These are phyloP conservation scores for Thalpophila matura DNA, from an alignment of 2,888 invertebrate genomes.

Conservation along the genomic window DNA sequence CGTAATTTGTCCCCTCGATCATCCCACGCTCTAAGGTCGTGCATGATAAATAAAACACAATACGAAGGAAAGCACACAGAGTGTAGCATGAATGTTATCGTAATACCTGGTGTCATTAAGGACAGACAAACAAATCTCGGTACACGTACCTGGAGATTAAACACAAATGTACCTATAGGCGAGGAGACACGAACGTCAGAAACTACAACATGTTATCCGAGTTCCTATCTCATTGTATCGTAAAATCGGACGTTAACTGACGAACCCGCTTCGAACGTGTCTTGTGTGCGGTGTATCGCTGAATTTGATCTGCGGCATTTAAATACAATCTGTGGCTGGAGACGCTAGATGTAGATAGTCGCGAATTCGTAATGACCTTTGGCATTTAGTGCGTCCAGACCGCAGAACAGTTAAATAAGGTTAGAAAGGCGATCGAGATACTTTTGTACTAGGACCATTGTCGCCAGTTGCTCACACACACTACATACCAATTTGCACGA, in stretches of 20 bases:
- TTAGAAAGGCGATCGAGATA: no score
- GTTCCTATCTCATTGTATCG: constrained; percentile 58
- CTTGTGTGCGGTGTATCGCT: constrained; percentile 30
- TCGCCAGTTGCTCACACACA: no score
- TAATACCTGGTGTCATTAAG: constrained; percentile 56
- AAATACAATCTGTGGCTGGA: constrained; percentile 32
- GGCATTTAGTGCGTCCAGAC: constrained; percentile 37
- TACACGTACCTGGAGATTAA: constrained; percentile 58
- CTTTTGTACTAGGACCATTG: no score
- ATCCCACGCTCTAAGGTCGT: constrained; percentile 57
- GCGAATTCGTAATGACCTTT: constrained; percentile 34
- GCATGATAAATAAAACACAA: constrained; percentile 57
- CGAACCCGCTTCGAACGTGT: constrained; percentile 34
- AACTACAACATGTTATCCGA: constrained; percentile 50
- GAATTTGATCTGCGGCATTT: constrained; percentile 36
- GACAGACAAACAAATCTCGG: constrained; percentile 47
- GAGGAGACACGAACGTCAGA: constrained; percentile 31
- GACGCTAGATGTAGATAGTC: constrained; percentile 25
- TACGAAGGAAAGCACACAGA: constrained; percentile 40
- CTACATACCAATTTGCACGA: no score
- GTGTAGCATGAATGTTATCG: constrained; percentile 51
- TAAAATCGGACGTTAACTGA: constrained; percentile 52
- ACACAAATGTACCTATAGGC: constrained; percentile 27
- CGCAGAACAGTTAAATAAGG: no score
- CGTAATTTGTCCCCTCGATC: constrained; percentile 60